Evolutionary conservation across 1,140 invertebrate species (phyloP).

Genomic region (Metaphire vulgaris): DNA sequence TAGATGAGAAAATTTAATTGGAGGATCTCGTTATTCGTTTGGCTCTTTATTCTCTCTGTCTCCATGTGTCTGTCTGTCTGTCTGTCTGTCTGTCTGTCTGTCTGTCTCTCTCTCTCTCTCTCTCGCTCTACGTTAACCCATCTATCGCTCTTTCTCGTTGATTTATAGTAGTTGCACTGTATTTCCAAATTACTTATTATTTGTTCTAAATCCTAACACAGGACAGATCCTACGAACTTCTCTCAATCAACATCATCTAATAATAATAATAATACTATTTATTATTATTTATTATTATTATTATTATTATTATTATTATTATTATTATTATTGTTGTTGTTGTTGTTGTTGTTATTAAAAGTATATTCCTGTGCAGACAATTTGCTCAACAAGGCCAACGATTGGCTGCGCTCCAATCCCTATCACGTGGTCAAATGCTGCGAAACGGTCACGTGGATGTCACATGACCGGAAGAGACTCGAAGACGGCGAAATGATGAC

Average conservation of each 20-base stretch:
- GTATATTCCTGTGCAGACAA: too few relatives aligned
- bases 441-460: conserved; percentile 24
- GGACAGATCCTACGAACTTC: too few relatives aligned
- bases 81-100: conserved; percentile 14
- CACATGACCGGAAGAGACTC: background rate
- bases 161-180: too few relatives aligned
- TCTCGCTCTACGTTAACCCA: background rate
- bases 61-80: conserved; percentile 1
- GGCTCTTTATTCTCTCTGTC: conserved; percentile 5
- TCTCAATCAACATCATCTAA: too few relatives aligned
- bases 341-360: too few relatives aligned
- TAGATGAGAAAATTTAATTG: background rate
- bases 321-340: too few relatives aligned
- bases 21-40: background rate
- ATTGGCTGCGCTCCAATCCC: conserved; percentile 15
- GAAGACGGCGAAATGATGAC: conserved; percentile 16
- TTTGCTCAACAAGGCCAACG: conserved; percentile 19
- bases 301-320: too few relatives aligned
- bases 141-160: background rate
- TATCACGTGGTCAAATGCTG: conserved; percentile 7
- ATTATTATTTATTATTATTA: too few relatives aligned
- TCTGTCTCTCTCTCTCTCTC: conserved; percentile 12
- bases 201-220: too few relatives aligned
- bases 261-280: too few relatives aligned
- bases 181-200: too few relatives aligned